Conservation (phyloP, 2,113 vertebrate genomes). For the Amphiprion percula region DNA sequence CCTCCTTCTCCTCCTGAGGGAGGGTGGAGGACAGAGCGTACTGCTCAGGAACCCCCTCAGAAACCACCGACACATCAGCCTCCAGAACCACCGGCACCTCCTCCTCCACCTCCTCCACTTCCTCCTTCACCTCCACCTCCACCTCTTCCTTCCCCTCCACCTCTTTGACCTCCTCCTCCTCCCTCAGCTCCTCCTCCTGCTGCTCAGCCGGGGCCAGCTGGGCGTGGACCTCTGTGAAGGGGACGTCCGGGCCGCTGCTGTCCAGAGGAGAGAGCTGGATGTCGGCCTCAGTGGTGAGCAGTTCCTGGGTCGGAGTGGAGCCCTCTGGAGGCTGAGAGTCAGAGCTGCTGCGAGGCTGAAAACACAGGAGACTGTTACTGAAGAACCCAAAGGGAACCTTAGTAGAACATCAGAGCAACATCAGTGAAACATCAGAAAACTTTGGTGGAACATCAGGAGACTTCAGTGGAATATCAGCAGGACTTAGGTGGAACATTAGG, state of each 20-base stretch:
- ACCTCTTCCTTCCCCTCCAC: slow-evolving; percentile 49
- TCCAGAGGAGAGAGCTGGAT: slow-evolving; percentile 62
- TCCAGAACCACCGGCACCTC: slow-evolving; percentile 34
- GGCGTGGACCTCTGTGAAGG: slow-evolving; percentile 81
- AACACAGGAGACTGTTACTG: neutral
- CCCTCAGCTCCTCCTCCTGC: slow-evolving; percentile 47
- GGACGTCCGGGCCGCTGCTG: slow-evolving; percentile 69
- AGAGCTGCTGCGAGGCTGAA: slow-evolving; percentile 65
- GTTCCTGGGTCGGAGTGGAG: slow-evolving; percentile 31
- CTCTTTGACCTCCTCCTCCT: slow-evolving; percentile 60
- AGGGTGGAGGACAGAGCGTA: slow-evolving; percentile 81
- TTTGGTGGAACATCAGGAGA: too few relatives aligned
- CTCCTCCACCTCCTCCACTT: slow-evolving; percentile 15
- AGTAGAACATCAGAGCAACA: too few relatives aligned
- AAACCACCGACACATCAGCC: slow-evolving; percentile 44
- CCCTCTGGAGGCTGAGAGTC: slow-evolving; percentile 64
- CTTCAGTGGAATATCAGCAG: too few relatives aligned
- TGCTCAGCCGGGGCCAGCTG: slow-evolving; percentile 77
- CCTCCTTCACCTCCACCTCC: slow-evolving; percentile 66
- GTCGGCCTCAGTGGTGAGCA: slow-evolving; percentile 32
- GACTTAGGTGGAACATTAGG: too few relatives aligned
- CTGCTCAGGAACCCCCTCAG: slow-evolving; percentile 77
- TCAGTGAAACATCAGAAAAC: too few relatives aligned
- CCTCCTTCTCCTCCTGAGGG: slow-evolving; percentile 63
- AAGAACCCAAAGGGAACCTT: too few relatives aligned